phyloP scores from a whole-genome alignment of 2,113 vertebrate species.

The Parotia lawesii region DNA sequence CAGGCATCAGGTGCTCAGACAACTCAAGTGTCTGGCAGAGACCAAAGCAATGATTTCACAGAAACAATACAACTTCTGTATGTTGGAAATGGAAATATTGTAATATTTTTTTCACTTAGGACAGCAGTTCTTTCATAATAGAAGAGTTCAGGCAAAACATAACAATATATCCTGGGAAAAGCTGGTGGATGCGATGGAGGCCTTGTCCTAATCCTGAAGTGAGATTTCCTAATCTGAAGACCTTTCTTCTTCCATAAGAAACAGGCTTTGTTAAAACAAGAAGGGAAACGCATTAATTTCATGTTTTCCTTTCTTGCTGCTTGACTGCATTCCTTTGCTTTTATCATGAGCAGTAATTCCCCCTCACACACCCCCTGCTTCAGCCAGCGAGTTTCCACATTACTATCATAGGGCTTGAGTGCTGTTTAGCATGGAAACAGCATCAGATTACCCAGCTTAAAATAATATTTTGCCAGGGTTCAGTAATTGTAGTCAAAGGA shows the following conservation, averaged over 20 bases:
- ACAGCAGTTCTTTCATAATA: neutral
- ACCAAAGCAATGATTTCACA: neutral
- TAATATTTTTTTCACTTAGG: neutral
- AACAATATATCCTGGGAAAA: neutral
- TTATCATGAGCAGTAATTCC: neutral
- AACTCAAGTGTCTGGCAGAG: neutral
- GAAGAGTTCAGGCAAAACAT: neutral
- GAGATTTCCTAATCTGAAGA: neutral
- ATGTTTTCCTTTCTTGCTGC: neutral
- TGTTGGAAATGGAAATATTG: neutral
- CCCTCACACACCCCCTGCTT: neutral
- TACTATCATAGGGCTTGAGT: neutral
- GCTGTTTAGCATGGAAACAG: neutral
- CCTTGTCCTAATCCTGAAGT: neutral
- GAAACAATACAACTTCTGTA: neutral
- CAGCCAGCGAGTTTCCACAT: neutral
- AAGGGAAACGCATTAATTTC: neutral
- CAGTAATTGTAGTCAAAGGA: slow-evolving; percentile 17
- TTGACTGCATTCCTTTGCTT: neutral
- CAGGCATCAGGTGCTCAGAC: neutral
- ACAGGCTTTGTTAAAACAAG: neutral
- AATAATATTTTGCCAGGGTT: neutral
- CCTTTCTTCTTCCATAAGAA: neutral
- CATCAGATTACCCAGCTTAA: neutral
- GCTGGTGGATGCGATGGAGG: neutral